These are phyloP conservation scores for Pipistrellus pygmaeus DNA, from an alignment of 2,797 vertebrate genomes.

Conservation along the genomic window DNA sequence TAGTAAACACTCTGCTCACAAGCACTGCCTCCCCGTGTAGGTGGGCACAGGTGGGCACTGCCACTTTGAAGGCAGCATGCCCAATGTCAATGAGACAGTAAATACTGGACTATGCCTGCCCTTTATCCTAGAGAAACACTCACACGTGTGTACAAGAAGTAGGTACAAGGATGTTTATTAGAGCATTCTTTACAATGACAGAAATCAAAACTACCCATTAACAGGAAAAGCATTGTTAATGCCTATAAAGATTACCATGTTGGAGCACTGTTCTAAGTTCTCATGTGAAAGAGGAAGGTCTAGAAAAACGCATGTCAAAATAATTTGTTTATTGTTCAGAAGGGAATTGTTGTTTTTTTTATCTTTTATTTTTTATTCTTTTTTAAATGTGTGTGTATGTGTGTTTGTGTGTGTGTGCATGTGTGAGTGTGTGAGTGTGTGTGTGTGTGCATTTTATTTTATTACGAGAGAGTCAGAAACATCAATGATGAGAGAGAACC, in stretches of 20 bases:
- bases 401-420: no score
- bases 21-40: not conserved
- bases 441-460: no score
- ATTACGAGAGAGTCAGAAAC: no score
- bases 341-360: not conserved
- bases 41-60: not conserved
- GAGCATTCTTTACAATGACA: not conserved
- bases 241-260: not conserved
- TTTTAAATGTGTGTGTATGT: no score
- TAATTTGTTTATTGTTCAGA: not conserved
- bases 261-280: not conserved
- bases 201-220: not conserved
- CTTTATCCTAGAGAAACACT: not conserved
- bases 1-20: not conserved
- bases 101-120: not conserved
- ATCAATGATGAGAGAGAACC: no score
- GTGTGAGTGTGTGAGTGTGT: no score
- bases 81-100: not conserved
- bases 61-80: not conserved
- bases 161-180: not conserved
- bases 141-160: not conserved
- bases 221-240: not conserved
- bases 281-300: not conserved
- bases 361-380: no score
- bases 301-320: not conserved